These are phyloP conservation scores for Nomada lathburiana DNA, from an alignment of 2,888 invertebrate genomes.

Conservation along the genomic window DNA sequence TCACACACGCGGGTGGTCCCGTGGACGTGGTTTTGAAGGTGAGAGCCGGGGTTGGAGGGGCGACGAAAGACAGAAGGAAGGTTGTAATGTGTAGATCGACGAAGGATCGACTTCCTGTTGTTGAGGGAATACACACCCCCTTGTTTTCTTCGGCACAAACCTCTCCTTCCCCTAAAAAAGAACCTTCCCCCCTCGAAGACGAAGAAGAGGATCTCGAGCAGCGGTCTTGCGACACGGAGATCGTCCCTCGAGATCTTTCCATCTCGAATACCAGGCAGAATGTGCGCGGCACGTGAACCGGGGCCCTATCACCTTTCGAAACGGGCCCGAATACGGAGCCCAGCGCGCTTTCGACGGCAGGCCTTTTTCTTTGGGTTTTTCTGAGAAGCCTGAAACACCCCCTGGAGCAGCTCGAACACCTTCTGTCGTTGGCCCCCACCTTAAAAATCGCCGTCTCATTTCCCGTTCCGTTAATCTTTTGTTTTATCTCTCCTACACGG, in stretches of 20 bases:
- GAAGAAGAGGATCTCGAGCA: constrained; percentile 50
- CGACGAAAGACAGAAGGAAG: constrained; percentile 47
- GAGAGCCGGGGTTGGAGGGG: constrained; percentile 29
- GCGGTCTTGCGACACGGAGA: constrained; percentile 54
- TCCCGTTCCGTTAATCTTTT: background rate
- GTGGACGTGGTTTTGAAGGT: constrained; percentile 60
- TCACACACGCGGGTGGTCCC: constrained; percentile 76
- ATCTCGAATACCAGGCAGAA: constrained; percentile 56
- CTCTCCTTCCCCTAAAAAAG: constrained; percentile 17
- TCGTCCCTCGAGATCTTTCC: constrained; percentile 54
- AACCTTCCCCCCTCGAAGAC: constrained; percentile 25
- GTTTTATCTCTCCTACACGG: background rate
- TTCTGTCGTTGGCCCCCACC: constrained; percentile 38
- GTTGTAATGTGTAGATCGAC: constrained; percentile 42
- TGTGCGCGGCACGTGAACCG: constrained; percentile 66
- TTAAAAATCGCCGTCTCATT: background rate
- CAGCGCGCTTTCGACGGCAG: constrained; percentile 21
- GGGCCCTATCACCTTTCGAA: constrained; percentile 61
- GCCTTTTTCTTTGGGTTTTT: constrained; percentile 43
- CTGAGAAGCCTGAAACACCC: constrained; percentile 35
- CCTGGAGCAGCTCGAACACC: constrained; percentile 19
- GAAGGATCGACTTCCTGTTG: constrained; percentile 65
- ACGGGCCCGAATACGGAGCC: constrained; percentile 9
- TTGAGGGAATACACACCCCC: constrained; percentile 30
- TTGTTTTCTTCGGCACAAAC: constrained; percentile 40